Conservation (phyloP, 53 echinoderm and acorn worm genomes). For the Zoroaster sp. region DNA sequence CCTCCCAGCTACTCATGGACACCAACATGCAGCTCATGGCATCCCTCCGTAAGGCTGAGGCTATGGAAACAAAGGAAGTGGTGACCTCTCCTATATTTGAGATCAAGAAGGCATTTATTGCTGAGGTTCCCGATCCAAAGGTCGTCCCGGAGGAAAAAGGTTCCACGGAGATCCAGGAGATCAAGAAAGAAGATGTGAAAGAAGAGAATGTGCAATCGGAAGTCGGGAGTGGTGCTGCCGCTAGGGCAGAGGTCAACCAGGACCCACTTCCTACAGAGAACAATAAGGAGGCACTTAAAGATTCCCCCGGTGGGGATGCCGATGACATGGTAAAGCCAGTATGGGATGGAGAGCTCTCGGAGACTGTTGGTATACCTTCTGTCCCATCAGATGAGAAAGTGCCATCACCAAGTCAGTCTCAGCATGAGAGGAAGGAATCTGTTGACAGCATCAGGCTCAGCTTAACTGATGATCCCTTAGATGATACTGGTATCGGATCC, state of each 20-base stretch:
- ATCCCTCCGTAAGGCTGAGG: constrained; percentile 77
- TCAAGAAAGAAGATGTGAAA: background rate
- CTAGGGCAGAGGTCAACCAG: background rate
- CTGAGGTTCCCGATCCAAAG: constrained; percentile 40
- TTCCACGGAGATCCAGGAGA: background rate
- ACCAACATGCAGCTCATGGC: constrained; percentile 91
- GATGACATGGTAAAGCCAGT: background rate
- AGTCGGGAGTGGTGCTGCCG: background rate
- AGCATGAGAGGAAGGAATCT: constrained; percentile 10
- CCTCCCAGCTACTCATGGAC: constrained; percentile 81
- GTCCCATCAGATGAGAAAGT: background rate
- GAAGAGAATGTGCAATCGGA: constrained; percentile 11
- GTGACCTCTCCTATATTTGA: constrained; percentile 52
- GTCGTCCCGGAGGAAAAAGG: constrained; percentile 61
- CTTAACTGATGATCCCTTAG: constrained; percentile 33
- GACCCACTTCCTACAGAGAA: background rate
- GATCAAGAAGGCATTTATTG: constrained; percentile 34
- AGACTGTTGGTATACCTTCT: background rate
- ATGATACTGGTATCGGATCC: background rate
- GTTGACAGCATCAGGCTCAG: background rate
- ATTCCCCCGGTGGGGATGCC: background rate
- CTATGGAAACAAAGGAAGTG: constrained; percentile 87
- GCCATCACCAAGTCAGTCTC: background rate
- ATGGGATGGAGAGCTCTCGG: background rate
- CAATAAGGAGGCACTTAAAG: background rate